phyloP scores from a whole-genome alignment of 2,113 vertebrate genomes.

The Pelodiscus sinensis region DNA sequence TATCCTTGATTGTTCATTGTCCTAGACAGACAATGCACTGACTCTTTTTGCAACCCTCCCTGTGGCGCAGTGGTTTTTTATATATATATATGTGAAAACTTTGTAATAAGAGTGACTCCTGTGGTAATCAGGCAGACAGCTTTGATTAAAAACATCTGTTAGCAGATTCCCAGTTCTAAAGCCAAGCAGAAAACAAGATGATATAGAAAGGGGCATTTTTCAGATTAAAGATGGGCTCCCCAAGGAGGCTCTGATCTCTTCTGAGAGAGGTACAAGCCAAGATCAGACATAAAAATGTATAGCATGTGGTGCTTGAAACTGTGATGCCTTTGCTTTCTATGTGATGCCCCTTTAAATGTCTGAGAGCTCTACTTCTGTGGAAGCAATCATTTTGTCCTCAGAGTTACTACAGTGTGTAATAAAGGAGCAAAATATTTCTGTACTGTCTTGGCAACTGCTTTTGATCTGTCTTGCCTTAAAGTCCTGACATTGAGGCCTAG shows the following conservation, averaged over 20 bases:
- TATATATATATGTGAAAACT: conserved; percentile 14
- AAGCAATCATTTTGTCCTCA: background rate
- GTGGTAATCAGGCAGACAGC: conserved; percentile 61
- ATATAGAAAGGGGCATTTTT: conserved; percentile 44
- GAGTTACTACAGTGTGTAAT: background rate
- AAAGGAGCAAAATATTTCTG: background rate
- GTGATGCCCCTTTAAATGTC: conserved; percentile 14
- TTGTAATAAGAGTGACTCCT: conserved; percentile 47
- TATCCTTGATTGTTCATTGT: background rate
- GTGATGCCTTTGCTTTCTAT: conserved; percentile 24
- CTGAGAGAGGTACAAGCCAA: conserved; percentile 11
- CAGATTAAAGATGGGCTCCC: conserved; percentile 51
- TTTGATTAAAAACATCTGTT: conserved; percentile 72
- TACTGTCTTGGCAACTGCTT: background rate
- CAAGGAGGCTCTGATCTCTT: conserved; percentile 44
- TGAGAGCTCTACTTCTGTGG: background rate
- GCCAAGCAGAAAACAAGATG: conserved; percentile 40
- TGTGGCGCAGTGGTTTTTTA: background rate
- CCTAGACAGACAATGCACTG: background rate
- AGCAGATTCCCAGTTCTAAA: conserved; percentile 55
- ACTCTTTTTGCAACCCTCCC: background rate
- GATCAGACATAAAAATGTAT: conserved; percentile 31
- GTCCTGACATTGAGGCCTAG: background rate
- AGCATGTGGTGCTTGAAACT: conserved; percentile 14
- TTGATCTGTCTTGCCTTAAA: background rate